Percentiles rank a stretch among this genome's conserved stretches.
These are phyloP conservation scores for Pristionchus fissidentatus DNA, from an alignment of 2,888 invertebrate species.

Conservation along the genomic window DNA sequence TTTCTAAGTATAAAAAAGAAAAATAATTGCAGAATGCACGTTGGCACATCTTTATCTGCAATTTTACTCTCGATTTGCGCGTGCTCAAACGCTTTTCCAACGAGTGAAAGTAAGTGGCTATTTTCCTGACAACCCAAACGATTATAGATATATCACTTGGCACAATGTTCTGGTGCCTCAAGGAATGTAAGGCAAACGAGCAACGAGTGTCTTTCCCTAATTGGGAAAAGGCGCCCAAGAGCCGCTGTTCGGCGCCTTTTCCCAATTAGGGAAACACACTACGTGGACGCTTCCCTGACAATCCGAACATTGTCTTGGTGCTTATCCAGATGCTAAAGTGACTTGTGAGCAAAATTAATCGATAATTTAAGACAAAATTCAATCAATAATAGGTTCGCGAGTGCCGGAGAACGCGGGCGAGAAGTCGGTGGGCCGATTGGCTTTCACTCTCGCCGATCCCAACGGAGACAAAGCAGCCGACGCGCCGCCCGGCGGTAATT, in stretches of 20 bases:
- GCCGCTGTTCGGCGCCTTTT: too few species aligned
- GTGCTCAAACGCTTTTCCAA: neutral
- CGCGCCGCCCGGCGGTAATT: neutral
- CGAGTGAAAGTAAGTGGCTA: slow-evolving; percentile 12
- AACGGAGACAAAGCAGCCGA: neutral
- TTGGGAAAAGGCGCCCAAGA: too few species aligned
- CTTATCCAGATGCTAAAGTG: too few species aligned
- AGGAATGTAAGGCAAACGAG: too few species aligned
- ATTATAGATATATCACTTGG: neutral
- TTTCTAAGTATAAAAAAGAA: neutral
- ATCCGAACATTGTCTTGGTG: too few species aligned
- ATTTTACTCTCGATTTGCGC: neutral
- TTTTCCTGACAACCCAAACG: neutral
- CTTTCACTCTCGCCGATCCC: slow-evolving; percentile 41
- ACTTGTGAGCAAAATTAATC: too few species aligned
- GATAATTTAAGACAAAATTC: too few species aligned
- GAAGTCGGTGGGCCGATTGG: slow-evolving; percentile 24
- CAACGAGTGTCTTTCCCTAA: too few species aligned
- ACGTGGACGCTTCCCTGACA: too few species aligned
- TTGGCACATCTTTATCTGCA: neutral
- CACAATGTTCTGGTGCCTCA: too few species aligned
- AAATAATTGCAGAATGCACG: slow-evolving; percentile 27
- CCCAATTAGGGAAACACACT: too few species aligned
- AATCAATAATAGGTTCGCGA: neutral
- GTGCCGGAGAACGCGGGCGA: neutral